phyloP scores from a whole-genome alignment of 2,797 vertebrate species.

The Hylomyscus alleni region DNA sequence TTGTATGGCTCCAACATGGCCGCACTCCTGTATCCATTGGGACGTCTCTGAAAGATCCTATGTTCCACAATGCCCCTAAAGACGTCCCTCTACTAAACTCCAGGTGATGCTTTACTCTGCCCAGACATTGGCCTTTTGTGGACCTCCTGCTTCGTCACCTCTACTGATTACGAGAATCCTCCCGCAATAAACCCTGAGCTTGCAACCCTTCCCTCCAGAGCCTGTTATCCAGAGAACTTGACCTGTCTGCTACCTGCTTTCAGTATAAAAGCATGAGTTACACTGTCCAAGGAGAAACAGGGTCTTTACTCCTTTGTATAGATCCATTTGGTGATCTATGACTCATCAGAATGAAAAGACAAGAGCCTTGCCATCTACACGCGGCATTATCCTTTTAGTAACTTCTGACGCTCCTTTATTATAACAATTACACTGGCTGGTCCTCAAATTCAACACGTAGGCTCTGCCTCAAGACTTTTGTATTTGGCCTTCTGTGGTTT shows the following conservation, averaged over 20 bases:
- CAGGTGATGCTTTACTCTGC: not conserved
- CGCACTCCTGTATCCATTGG: not conserved
- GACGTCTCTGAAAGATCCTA: not conserved
- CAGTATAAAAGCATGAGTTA: not conserved
- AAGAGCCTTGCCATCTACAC: not conserved
- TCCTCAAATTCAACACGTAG: not conserved
- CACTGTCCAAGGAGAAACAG: not conserved
- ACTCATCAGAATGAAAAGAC: not conserved
- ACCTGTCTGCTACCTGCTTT: not conserved
- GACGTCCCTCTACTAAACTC: not conserved
- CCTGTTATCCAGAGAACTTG: not conserved
- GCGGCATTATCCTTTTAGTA: not conserved
- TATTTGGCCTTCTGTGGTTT: not conserved
- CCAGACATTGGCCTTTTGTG: not conserved
- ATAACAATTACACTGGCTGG: not conserved
- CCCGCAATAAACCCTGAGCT: not conserved
- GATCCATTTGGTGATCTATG: not conserved
- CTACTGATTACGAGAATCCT: not conserved
- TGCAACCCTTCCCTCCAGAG: not conserved
- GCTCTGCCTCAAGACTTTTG: not conserved
- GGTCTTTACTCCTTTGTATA: not conserved
- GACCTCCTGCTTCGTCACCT: not conserved
- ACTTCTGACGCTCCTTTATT: not conserved
- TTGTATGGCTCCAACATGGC: accelerated
- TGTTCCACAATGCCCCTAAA: no score